Evolutionary conservation across 2,888 invertebrate genomes (phyloP).

Genomic region (Tachina lurida): DNA sequence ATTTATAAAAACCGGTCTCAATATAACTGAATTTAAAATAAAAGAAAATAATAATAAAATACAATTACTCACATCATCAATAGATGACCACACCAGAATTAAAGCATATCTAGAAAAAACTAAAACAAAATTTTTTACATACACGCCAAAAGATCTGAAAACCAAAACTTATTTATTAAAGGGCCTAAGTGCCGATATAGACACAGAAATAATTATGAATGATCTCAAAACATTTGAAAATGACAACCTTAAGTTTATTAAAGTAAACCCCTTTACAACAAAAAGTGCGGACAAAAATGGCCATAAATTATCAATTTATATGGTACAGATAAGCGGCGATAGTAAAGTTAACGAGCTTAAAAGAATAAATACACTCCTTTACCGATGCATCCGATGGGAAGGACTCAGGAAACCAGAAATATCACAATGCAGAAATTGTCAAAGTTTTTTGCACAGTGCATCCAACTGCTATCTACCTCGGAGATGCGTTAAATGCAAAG

Average conservation of each 20-base stretch:
- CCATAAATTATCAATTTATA: constrained; percentile 14
- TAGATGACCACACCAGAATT: constrained; percentile 17
- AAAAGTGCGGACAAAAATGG: neutral
- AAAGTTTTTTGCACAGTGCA: constrained; percentile 2
- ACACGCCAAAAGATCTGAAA: constrained; percentile 27
- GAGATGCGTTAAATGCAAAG: constrained; percentile 1
- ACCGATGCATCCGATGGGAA: constrained; percentile 52
- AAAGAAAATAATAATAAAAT: constrained; percentile 29
- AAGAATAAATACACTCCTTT: constrained; percentile 38
- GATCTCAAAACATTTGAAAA: constrained; percentile 7
- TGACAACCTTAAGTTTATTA: constrained; percentile 16
- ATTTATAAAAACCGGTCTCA: constrained; percentile 21
- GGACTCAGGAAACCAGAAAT: constrained; percentile 43
- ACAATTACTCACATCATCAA: constrained; percentile 12
- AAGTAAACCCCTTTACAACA: constrained; percentile 16
- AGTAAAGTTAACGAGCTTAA: constrained; percentile 55
- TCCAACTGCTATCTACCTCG: neutral
- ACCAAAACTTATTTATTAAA: constrained; percentile 33
- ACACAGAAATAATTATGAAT: constrained; percentile 1
- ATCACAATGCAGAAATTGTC: constrained; percentile 31
- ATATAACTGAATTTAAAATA: constrained; percentile 23
- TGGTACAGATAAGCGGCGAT: constrained; percentile 54
- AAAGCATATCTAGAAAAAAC: constrained; percentile 21
- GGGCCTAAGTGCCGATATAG: constrained; percentile 22
- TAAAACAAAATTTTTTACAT: constrained; percentile 26